Conservation (phyloP, 2,113 vertebrate species). For the Talpa occidentalis region DNA sequence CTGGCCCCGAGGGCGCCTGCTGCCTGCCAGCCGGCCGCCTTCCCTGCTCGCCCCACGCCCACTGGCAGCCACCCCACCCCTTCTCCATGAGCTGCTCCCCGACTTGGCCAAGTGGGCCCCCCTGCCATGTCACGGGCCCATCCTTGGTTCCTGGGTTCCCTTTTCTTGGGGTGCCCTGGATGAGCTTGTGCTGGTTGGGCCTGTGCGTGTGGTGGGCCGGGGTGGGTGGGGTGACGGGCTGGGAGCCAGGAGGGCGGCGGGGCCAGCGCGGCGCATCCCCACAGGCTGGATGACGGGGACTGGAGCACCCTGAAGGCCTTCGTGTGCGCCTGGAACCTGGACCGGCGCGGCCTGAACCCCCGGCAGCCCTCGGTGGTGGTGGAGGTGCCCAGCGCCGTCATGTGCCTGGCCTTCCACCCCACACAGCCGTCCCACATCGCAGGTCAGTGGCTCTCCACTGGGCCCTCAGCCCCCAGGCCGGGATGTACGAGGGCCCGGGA, state of each 20-base stretch:
- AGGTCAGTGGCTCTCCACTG: constrained; percentile 80
- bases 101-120: not conserved
- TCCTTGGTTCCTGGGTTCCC: not conserved
- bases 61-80: too few species aligned
- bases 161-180: not conserved
- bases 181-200: not conserved
- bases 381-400: constrained; percentile 89
- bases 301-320: constrained; percentile 93
- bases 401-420: constrained; percentile 94
- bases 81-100: not conserved
- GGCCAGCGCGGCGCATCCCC: not conserved
- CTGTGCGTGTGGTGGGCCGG: too few species aligned
- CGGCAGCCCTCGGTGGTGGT: constrained; percentile 88
- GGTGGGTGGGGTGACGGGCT: not conserved
- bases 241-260: not conserved
- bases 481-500: not conserved
- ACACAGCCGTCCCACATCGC: constrained; percentile 89
- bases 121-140: not conserved
- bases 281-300: constrained; percentile 91
- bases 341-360: constrained; percentile 89
- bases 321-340: constrained; percentile 95
- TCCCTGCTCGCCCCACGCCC: too few species aligned
- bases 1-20: not conserved
- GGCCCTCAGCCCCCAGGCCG: not conserved
- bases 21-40: not conserved